A percentile compares a stretch with the other conserved stretches of the same genome.
Evolutionary conservation across 1,140 invertebrate species (phyloP).

Genomic region (Polyergus mexicanus): DNA sequence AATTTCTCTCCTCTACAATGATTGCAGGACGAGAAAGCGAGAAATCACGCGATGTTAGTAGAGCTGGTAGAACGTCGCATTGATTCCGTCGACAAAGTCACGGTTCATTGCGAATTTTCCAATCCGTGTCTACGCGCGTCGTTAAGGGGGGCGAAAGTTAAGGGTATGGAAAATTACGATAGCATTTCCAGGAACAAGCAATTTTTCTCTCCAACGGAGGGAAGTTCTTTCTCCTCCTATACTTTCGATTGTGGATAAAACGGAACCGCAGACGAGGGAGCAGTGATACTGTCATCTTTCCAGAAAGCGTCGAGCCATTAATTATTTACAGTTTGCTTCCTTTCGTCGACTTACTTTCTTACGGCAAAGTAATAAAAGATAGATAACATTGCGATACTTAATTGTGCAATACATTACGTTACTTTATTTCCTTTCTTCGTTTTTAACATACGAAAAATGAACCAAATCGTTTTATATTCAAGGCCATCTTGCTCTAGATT

Average conservation of each 20-base stretch:
- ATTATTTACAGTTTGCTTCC: conserved; percentile 52
- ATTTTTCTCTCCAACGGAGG: conserved; percentile 52
- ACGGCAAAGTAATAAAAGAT: conserved; percentile 10
- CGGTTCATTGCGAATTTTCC: conserved; percentile 48
- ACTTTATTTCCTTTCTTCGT: background rate
- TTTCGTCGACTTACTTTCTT: background rate
- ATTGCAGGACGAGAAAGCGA: conserved; percentile 47
- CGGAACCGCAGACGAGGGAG: conserved; percentile 24
- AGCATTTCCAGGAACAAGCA: conserved; percentile 49
- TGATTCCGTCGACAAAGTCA: conserved; percentile 42
- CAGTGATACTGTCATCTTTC: background rate
- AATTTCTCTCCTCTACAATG: background rate
- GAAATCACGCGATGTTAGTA: conserved; percentile 58
- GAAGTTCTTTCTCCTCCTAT: conserved; percentile 31
- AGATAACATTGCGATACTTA: background rate
- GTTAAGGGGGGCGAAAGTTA: background rate
- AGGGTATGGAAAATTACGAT: conserved; percentile 63
- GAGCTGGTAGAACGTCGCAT: conserved; percentile 23
- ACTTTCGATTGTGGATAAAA: conserved; percentile 28
- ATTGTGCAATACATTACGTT: background rate
- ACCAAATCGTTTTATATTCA: background rate
- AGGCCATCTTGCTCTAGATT: background rate
- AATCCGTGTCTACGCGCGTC: background rate
- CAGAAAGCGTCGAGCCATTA: background rate
- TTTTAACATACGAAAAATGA: background rate